Conservation (phyloP, 1,140 invertebrate genomes). For the Macrocentrus cingulum region DNA sequence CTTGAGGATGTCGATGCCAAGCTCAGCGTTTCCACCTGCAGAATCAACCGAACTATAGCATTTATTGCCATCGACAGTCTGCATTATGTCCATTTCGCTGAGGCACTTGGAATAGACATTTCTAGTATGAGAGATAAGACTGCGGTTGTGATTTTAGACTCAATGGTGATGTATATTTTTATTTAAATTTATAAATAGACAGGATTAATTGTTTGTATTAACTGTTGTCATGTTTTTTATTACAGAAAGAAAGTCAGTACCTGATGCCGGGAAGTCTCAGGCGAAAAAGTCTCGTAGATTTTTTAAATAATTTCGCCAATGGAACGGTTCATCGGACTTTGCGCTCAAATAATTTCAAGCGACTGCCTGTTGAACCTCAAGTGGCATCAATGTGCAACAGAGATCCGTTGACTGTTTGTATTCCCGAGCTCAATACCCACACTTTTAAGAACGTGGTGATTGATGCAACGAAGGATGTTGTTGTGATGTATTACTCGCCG, state of each 20-base stretch:
- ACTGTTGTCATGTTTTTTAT: conserved; percentile 34
- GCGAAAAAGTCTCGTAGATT: conserved; percentile 61
- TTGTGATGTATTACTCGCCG: conserved; percentile 70
- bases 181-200: conserved; percentile 15
- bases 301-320: conserved; percentile 68
- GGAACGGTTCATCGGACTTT: conserved; percentile 62
- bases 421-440: conserved; percentile 63
- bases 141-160: conserved; percentile 72
- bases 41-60: conserved; percentile 67
- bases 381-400: conserved; percentile 33
- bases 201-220: no score
- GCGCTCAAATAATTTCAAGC: conserved; percentile 44
- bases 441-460: conserved; percentile 58
- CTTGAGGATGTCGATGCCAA: conserved; percentile 19
- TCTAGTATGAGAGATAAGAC: conserved; percentile 65
- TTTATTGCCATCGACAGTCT: conserved; percentile 74
- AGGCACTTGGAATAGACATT: conserved; percentile 72
- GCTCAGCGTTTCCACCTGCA: conserved; percentile 59
- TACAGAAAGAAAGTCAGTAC: conserved; percentile 70
- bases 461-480: conserved; percentile 64
- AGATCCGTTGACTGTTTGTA: conserved; percentile 47
- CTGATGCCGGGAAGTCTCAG: conserved; percentile 64
- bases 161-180: conserved; percentile 61
- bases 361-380: conserved; percentile 37
- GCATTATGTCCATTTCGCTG: conserved; percentile 70